A percentile compares a stretch with the other conserved stretches of the same genome.
Evolutionary conservation across 2,888 invertebrate species (phyloP).

Genomic region (Eristalis tenax): DNA sequence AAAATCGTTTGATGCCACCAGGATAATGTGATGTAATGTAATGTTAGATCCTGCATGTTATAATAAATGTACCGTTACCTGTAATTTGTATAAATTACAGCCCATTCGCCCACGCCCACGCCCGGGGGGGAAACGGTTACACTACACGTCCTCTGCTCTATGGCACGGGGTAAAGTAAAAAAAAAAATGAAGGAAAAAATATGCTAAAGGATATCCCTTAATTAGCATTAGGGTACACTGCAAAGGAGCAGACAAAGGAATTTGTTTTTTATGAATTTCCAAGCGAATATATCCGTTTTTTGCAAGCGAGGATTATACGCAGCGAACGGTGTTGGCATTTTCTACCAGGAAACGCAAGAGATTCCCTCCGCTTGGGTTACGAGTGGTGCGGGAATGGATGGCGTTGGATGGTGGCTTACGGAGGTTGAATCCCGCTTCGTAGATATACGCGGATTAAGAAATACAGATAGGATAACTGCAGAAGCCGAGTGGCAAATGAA

Average conservation of each 20-base stretch:
- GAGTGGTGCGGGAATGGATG: neutral
- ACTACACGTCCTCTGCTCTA: neutral
- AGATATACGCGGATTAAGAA: neutral
- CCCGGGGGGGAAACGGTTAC: neutral
- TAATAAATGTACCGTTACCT: slow-evolving; percentile 68
- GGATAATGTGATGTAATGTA: slow-evolving; percentile 71
- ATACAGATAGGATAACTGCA: too few species aligned
- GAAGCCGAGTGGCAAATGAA: too few species aligned
- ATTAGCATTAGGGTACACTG: slow-evolving; percentile 37
- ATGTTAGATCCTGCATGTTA: slow-evolving; percentile 66
- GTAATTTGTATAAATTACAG: slow-evolving; percentile 67
- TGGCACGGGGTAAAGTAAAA: neutral
- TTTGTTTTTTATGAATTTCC: neutral
- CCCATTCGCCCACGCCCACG: neutral
- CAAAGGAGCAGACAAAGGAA: slow-evolving; percentile 37
- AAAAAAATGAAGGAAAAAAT: neutral
- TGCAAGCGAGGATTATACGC: neutral
- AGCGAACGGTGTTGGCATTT: neutral
- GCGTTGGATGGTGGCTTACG: neutral
- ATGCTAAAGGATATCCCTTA: slow-evolving; percentile 33
- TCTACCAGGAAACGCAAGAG: neutral
- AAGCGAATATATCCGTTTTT: neutral
- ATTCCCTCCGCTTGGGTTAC: neutral
- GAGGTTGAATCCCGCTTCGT: neutral
- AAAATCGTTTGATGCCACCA: slow-evolving; percentile 64